These are phyloP conservation scores for Ennomos quercinarius DNA, from an alignment of 2,888 invertebrate species.

Conservation along the genomic window DNA sequence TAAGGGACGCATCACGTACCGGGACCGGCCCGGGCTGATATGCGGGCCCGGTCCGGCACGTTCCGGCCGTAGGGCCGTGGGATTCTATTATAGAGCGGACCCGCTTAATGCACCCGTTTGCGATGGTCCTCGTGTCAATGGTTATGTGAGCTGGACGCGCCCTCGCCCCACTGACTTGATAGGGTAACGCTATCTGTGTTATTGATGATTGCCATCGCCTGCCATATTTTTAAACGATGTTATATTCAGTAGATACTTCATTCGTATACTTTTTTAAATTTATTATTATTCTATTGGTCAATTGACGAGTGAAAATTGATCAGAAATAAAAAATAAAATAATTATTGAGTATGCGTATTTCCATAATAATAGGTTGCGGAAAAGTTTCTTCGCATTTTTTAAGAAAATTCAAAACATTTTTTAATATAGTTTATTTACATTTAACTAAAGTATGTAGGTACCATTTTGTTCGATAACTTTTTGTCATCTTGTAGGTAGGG, in stretches of 20 bases:
- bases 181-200: background rate
- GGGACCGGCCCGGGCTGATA: background rate
- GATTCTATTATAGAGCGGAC: slow-evolving; percentile 40
- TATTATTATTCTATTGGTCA: no score
- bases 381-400: no score
- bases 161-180: background rate
- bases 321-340: no score
- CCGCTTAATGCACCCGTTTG: slow-evolving; percentile 48
- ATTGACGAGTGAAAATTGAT: no score
- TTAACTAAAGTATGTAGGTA: no score
- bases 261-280: no score
- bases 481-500: no score
- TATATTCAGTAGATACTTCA: background rate
- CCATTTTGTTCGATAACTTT: no score
- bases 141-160: slow-evolving; percentile 32
- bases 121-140: slow-evolving; percentile 56
- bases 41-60: slow-evolving; percentile 19
- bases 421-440: no score
- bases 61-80: slow-evolving; percentile 27
- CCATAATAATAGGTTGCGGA: no score
- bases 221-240: slow-evolving; percentile 1
- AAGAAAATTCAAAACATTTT: no score
- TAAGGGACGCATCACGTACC: slow-evolving; percentile 17
- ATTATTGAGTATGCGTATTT: no score
- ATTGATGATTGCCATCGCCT: background rate